Evolutionary conservation across 1,140 invertebrate genomes (phyloP), one percentile per base, ranked within the genome.

Genomic region (Andrena cerasifolii): DNA sequence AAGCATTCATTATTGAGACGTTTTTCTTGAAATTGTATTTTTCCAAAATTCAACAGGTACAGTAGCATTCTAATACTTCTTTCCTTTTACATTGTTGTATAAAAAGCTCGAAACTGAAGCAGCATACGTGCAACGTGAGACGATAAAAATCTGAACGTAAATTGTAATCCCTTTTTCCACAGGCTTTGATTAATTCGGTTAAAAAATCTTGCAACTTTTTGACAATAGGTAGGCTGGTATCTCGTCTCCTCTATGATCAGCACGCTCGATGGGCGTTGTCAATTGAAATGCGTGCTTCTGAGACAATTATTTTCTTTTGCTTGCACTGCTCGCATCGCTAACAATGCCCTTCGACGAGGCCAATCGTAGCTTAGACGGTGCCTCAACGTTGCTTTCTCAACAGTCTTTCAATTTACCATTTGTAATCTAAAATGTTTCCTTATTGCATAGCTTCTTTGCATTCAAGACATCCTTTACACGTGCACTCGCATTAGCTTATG

Each of bases 21-120:
- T 49, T 47, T 16, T 58, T 72, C 31, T 72, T 72, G 26, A 21
- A 61, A 31, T 47, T 59, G 40, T 61, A 59, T 65, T 67, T 53
- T 54, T 12, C 12, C 2, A 59, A 71, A 71, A 71, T 47, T 31
- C 31, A 62, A 72, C 70, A 62, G 70, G 56, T 72, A 74, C 47
- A 54, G 24, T 74, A 74, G 71, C 33, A 43, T 54, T 53, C 61
- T 24, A 74, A 54, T 43, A 31, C 24, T 61, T 51, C n/a, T 14
- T 53, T 61, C 1, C n/a, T 36, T 40, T 56, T 40, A 47, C 54
- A 36, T 31, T 66, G n/a, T 54, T 16, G 5, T n/a, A 40, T 49
- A 51, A 24, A 65, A 53, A 2, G 40, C n/a, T 24, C 2, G 43
- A 26, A 51, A 72, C 2, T 47, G 62, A 51, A 26, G 47, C 0